phyloP scores from a whole-genome alignment of 2,888 invertebrate genomes.

The Lasiommata megera region DNA sequence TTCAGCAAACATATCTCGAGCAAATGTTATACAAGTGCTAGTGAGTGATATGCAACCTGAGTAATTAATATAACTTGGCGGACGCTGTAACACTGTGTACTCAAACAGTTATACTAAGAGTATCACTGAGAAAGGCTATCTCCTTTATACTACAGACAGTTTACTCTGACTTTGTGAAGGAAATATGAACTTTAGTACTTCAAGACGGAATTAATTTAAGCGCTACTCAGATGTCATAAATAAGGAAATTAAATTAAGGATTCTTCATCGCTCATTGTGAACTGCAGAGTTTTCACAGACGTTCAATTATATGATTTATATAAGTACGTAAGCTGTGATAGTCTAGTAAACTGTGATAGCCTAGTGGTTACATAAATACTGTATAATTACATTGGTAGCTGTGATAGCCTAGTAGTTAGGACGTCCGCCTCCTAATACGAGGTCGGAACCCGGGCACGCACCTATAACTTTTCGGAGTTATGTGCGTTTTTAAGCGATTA shows the following conservation, averaged over 20 bases:
- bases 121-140: neutral
- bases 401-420: too few relatives aligned
- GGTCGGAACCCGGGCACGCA: too few relatives aligned
- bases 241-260: neutral
- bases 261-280: neutral
- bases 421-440: too few relatives aligned
- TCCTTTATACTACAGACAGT: neutral
- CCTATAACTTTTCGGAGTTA: too few relatives aligned
- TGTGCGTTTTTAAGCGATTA: too few relatives aligned
- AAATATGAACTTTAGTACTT: neutral
- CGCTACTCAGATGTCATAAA: neutral
- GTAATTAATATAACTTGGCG: neutral
- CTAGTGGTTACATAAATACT: too few relatives aligned
- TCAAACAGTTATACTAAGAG: slow-evolving; percentile 3
- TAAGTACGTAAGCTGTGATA: too few relatives aligned
- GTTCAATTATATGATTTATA: too few relatives aligned
- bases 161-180: neutral
- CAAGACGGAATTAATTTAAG: neutral
- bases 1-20: too few relatives aligned
- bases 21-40: too few relatives aligned
- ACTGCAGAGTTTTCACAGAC: neutral
- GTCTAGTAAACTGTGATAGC: too few relatives aligned
- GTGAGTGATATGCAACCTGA: neutral
- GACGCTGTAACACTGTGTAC: neutral
- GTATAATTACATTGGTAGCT: too few relatives aligned